Conservation (phyloP, 1,140 invertebrate genomes). For the Sminthurides bifidus region DNA sequence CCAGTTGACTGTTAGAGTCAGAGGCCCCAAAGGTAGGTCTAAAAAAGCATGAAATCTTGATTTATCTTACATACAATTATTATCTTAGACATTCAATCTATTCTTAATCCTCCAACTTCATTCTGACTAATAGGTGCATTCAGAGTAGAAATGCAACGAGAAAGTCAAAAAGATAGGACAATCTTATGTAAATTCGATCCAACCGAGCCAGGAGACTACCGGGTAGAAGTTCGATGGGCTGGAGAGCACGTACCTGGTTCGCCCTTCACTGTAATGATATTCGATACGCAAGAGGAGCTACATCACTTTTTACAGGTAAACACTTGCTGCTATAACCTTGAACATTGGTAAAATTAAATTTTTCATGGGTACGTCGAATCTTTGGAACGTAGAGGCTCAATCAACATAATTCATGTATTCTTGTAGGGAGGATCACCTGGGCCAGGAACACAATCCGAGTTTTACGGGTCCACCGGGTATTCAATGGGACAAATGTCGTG, state of each 20-base stretch:
- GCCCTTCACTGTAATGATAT: constrained; percentile 97
- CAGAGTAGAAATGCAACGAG: constrained; percentile 98
- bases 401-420: constrained; percentile 4
- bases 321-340: neutral
- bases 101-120: too few species aligned
- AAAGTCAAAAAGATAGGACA: constrained; percentile 93
- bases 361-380: too few species aligned
- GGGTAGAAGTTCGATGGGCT: constrained; percentile 96
- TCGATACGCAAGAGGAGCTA: constrained; percentile 94
- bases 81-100: too few species aligned
- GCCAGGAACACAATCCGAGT: constrained; percentile 37
- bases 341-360: neutral
- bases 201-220: constrained; percentile 91
- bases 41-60: too few species aligned
- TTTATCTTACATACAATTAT: too few species aligned
- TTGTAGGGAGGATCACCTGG: constrained; percentile 40
- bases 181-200: constrained; percentile 96
- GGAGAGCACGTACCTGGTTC: constrained; percentile 67
- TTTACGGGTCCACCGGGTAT: constrained; percentile 44
- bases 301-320: constrained; percentile 43
- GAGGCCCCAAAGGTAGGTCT: constrained; percentile 92
- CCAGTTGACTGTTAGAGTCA: constrained; percentile 86
- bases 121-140: constrained; percentile 71
- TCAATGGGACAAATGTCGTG: constrained; percentile 41
- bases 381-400: too few species aligned